Evolutionary conservation across 1,140 invertebrate genomes (phyloP), one percentile per base, ranked within the genome.

Genomic region (Leptinotarsa lineolata): DNA sequence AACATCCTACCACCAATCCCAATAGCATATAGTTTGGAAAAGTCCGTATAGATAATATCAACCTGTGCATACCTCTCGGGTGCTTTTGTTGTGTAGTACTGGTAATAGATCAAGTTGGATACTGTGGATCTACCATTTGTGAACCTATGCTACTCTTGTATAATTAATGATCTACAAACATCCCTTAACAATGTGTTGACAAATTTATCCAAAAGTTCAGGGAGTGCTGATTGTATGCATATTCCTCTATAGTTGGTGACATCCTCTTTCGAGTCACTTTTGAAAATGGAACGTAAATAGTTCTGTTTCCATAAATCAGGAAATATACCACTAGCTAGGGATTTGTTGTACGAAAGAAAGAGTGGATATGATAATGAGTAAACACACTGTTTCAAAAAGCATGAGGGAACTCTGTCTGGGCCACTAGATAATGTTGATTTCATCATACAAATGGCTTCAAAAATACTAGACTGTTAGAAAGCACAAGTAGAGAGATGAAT

Each of bases 371-470:
- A 54, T 54, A n/a, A 60, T 65, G 30, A 65, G 12, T 65, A 39
- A 24, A 63, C 20, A 65, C 21, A 24, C 30, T 65, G 63, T 65
- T 65, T 65, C 11, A 65, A 65, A 12, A 65, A 39, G 15, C 11
- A 65, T 24, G 63, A 22, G 22, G 63, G 63, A 24, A 65, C 63
- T 24, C 63, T 21, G 22, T 65, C 30, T 24, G 63, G 20, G n/a
- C 63, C 11, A 24, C 63, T 24, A 12, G 30, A 22, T 12, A 22
- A 12, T 65, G 11, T 65, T 6, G 20, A 65, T 65, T 39, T 65
- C 59, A 60, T 60, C n/a, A 60, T 18, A 60, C 59, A 60, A 18
- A 65, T 65, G 21, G 63, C 63, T 21, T 65, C 63, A 65, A 65
- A 65, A 65, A 24, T 65, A 22, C 20, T 65, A 39, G 12, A 24